Evolutionary conservation across 2,797 vertebrate species (phyloP).

Genomic region (Chaunax sp.): DNA sequence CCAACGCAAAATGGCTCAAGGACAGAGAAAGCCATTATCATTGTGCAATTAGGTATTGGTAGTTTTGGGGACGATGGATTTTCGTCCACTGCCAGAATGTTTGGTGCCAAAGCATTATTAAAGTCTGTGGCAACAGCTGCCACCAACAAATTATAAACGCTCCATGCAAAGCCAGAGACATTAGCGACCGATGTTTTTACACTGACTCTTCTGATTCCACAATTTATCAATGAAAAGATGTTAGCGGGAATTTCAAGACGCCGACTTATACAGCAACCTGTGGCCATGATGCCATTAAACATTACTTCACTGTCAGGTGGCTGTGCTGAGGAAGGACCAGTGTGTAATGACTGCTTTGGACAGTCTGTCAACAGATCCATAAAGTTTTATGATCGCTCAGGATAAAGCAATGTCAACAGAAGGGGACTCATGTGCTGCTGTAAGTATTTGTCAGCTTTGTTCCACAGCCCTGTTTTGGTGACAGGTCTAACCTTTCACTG

Average conservation of each 20-base stretch:
- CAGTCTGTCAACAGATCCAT: constrained; percentile 81
- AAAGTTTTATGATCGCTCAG: constrained; percentile 79
- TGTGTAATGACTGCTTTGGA: constrained; percentile 63
- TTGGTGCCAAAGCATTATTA: constrained; percentile 54
- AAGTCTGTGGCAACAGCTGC: constrained; percentile 69
- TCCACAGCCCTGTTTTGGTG: constrained; percentile 57
- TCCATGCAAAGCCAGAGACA: constrained; percentile 62
- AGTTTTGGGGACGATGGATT: constrained; percentile 21
- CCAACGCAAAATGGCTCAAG: constrained; percentile 4
- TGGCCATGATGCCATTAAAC: constrained; percentile 66
- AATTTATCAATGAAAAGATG: constrained; percentile 66
- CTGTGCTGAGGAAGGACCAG: constrained; percentile 65
- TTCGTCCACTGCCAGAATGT: constrained; percentile 58
- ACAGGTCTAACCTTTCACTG: constrained; percentile 62
- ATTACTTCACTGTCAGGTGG: constrained; percentile 58
- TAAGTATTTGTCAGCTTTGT: constrained; percentile 64
- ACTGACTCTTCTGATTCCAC: constrained; percentile 55
- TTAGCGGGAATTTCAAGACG: constrained; percentile 43
- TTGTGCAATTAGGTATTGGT: constrained; percentile 48
- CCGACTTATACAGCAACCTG: constrained; percentile 44
- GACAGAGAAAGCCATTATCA: constrained; percentile 31
- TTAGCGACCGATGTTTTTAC: constrained; percentile 65
- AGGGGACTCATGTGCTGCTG: constrained; percentile 57
- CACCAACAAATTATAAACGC: constrained; percentile 70
- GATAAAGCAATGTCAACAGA: constrained; percentile 64